Evolutionary conservation across 2,797 vertebrate species (phyloP).

Genomic region (Halcyon badia): DNA sequence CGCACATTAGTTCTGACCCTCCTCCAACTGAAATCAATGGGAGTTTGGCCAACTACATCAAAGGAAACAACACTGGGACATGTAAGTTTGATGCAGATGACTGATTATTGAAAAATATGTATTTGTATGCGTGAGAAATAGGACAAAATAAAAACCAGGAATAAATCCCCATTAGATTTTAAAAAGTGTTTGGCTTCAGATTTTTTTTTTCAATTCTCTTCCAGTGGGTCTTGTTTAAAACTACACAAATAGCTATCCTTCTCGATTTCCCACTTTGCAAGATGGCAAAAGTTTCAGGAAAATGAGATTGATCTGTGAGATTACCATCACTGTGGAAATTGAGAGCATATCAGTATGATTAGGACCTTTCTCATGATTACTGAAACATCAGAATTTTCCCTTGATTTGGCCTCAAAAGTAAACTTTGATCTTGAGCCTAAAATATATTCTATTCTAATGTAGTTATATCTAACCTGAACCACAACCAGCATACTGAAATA

Average conservation of each 20-base stretch:
- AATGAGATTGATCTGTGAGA: constrained; percentile 41
- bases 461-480: constrained; percentile 38
- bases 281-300: neutral
- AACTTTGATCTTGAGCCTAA: constrained; percentile 52
- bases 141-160: neutral
- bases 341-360: neutral
- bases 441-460: neutral
- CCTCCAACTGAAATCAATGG: constrained; percentile 20
- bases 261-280: constrained; percentile 13
- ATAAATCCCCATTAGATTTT: neutral
- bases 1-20: neutral
- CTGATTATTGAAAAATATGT: constrained; percentile 35
- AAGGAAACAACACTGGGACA: constrained; percentile 21
- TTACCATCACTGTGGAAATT: neutral
- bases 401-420: constrained; percentile 21
- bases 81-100: constrained; percentile 32
- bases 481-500: neutral
- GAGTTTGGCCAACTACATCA: constrained; percentile 45
- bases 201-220: neutral
- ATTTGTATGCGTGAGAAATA: constrained; percentile 1
- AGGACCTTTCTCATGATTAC: constrained; percentile 10
- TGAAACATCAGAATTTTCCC: constrained; percentile 20
- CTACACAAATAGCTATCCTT: neutral
- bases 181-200: neutral
- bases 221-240: neutral